A percentile compares a stretch with the other conserved stretches of the same genome.
These are phyloP conservation scores for Hirudo medicinalis DNA, from an alignment of 1,140 invertebrate genomes.

Conservation along the genomic window DNA sequence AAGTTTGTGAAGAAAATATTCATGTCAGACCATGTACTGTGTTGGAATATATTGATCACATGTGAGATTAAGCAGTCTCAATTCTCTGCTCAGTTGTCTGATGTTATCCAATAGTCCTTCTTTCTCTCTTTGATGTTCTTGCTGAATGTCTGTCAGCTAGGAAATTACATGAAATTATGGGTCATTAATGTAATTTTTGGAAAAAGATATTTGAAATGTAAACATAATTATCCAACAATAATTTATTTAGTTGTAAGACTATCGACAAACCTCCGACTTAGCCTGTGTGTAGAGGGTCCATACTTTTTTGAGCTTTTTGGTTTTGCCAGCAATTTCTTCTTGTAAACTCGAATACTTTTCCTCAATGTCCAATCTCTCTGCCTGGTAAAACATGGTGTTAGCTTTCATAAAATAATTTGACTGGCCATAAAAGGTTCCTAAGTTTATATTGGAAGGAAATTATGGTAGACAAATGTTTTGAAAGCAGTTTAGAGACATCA, in stretches of 20 bases:
- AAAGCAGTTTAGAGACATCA: no score
- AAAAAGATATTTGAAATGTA: neutral
- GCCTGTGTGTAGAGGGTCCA: conserved; percentile 42
- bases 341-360: conserved; percentile 78
- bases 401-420: no score
- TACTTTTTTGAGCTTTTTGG: conserved; percentile 80
- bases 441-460: no score
- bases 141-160: conserved; percentile 73
- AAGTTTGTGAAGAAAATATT: neutral
- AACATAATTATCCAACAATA: neutral
- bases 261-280: conserved; percentile 37
- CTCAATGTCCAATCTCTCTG: conserved; percentile 84
- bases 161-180: conserved; percentile 40
- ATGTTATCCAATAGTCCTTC: conserved; percentile 86
- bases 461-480: no score
- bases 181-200: neutral
- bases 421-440: no score
- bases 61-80: conserved; percentile 71
- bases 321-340: conserved; percentile 80
- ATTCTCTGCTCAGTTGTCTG: conserved; percentile 68
- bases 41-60: conserved; percentile 78
- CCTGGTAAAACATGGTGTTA: conserved; percentile 40
- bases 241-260: neutral
- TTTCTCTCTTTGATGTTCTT: conserved; percentile 90
- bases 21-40: conserved; percentile 56